These are phyloP conservation scores for Platypus cylindrus DNA, from an alignment of 2,888 invertebrate species.

Conservation along the genomic window DNA sequence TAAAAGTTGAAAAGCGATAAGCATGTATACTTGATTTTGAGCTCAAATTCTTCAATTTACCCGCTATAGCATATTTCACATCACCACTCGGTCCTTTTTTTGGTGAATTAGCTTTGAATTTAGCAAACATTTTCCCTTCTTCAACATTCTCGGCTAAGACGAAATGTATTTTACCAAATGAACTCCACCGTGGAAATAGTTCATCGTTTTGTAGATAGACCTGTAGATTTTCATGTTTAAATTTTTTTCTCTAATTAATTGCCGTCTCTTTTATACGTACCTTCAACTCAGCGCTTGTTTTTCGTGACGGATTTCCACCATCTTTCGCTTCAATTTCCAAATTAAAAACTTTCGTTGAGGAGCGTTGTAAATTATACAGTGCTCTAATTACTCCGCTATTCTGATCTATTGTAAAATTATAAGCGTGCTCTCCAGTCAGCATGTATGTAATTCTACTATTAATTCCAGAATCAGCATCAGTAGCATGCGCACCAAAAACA, in stretches of 20 bases:
- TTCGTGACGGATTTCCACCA: slow-evolving; percentile 55
- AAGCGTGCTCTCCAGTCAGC: slow-evolving; percentile 64
- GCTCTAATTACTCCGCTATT: slow-evolving; percentile 82
- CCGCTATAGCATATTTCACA: slow-evolving; percentile 73
- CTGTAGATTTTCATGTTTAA: slow-evolving; percentile 3
- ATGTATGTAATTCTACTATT: slow-evolving; percentile 74
- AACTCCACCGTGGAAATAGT: slow-evolving; percentile 68
- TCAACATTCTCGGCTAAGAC: slow-evolving; percentile 68
- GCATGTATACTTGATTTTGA: not conserved
- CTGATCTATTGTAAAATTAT: slow-evolving; percentile 63
- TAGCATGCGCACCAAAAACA: slow-evolving; percentile 80
- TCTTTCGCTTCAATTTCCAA: slow-evolving; percentile 71
- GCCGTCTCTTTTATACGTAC: slow-evolving; percentile 37
- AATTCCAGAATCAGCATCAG: slow-evolving; percentile 66
- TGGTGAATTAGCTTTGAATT: slow-evolving; percentile 65
- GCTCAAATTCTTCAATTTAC: slow-evolving; percentile 2
- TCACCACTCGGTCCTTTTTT: slow-evolving; percentile 59
- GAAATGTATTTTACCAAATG: slow-evolving; percentile 57
- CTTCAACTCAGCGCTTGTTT: slow-evolving; percentile 61
- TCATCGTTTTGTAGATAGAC: slow-evolving; percentile 57
- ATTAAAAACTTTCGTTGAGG: slow-evolving; percentile 49
- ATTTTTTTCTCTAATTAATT: not conserved
- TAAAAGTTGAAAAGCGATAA: slow-evolving; percentile 1
- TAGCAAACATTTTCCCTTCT: slow-evolving; percentile 64
- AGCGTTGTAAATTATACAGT: slow-evolving; percentile 49